phyloP scores from a whole-genome alignment of 2,113 vertebrate genomes.

The Amia ocellicauda region DNA sequence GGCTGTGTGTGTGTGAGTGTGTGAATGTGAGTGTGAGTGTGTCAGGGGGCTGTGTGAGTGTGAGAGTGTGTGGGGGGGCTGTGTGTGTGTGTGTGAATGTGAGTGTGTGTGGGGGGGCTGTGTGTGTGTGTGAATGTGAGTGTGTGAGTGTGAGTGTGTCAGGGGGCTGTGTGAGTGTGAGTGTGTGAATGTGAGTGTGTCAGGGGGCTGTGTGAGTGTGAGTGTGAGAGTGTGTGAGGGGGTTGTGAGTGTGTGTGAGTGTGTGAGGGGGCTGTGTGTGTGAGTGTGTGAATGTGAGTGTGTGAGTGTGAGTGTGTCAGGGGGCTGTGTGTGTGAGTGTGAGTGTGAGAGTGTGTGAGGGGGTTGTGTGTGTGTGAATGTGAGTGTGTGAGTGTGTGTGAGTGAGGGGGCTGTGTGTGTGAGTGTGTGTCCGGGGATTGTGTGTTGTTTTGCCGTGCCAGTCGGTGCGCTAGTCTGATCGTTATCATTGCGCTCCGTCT shows the following conservation, averaged over 20 bases:
- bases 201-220: not conserved
- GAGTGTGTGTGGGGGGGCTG: not conserved
- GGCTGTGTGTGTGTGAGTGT: not conserved
- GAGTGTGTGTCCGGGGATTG: not conserved
- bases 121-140: constrained; percentile 9
- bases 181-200: too few species aligned
- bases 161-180: too few species aligned
- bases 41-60: not conserved
- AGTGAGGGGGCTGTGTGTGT: not conserved
- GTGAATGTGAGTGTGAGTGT: not conserved
- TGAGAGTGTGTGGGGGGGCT: not conserved
- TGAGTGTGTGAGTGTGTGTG: too few species aligned
- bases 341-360: too few species aligned
- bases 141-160: not conserved
- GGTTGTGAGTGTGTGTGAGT: not conserved
- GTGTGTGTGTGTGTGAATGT: constrained; percentile 8
- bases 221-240: too few species aligned
- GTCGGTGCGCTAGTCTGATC: not conserved
- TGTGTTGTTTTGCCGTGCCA: not conserved
- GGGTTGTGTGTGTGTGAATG: too few species aligned
- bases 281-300: constrained; percentile 5
- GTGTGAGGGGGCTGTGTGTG: constrained; percentile 3
- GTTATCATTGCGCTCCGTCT: not conserved
- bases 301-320: too few species aligned
- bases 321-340: too few species aligned